A percentile compares a stretch with the other conserved stretches of the same genome.
These are phyloP conservation scores for Catostomus latipinnis DNA, from an alignment of 2,797 vertebrate genomes.

Conservation along the genomic window DNA sequence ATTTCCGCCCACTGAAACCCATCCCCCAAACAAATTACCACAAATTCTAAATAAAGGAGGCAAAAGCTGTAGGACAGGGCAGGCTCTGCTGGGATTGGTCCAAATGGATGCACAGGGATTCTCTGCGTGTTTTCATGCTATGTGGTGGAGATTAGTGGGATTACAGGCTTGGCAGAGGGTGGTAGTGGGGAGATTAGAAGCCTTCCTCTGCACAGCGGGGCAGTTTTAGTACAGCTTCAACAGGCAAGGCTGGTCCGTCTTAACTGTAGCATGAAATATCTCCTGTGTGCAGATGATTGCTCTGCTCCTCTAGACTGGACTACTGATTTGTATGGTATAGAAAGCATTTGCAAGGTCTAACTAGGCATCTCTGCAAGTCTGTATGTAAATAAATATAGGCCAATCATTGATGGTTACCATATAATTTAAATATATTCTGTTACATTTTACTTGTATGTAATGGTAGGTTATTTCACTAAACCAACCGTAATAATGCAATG, in stretches of 20 bases:
- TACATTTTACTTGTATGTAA: not conserved
- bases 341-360: not conserved
- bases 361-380: not conserved
- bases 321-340: not conserved
- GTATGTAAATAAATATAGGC: slow-evolving; percentile 1
- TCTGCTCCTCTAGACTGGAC: too few species aligned
- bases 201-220: slow-evolving; percentile 80
- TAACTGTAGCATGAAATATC: slow-evolving; percentile 19
- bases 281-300: slow-evolving; percentile 25
- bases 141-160: slow-evolving; percentile 63
- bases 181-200: slow-evolving; percentile 72
- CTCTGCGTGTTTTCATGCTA: slow-evolving; percentile 49
- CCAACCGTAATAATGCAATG: not conserved
- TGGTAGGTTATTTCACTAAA: not conserved
- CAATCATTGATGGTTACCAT: not conserved
- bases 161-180: slow-evolving; percentile 66
- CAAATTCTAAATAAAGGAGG: not conserved
- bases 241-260: slow-evolving; percentile 15
- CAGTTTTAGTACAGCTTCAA: slow-evolving; percentile 78
- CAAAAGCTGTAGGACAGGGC: not conserved
- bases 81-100: slow-evolving; percentile 7
- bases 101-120: slow-evolving; percentile 46
- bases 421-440: not conserved
- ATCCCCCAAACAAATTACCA: slow-evolving; percentile 39
- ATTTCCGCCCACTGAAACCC: slow-evolving; percentile 41